phyloP scores from a whole-genome alignment of 1,140 invertebrate genomes.

The Paraescarpia echinospica region DNA sequence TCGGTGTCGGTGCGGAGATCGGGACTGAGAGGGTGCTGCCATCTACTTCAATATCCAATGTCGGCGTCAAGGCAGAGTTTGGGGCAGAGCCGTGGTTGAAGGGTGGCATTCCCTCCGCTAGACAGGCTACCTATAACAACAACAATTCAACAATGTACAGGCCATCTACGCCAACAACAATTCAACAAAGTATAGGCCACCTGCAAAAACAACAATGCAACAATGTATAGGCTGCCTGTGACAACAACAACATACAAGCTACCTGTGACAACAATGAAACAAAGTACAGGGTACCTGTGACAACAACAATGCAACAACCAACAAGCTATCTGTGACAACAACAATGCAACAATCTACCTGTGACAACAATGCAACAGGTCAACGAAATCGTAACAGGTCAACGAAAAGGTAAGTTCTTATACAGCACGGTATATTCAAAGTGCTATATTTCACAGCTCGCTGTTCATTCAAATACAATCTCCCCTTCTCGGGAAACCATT shows the following conservation, averaged over 20 bases:
- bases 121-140: not conserved
- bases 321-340: not conserved
- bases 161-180: not conserved
- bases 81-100: not conserved
- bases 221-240: not conserved
- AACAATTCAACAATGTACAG: too few relatives aligned
- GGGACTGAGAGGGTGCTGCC: not conserved
- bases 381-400: not conserved
- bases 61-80: not conserved
- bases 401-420: not conserved
- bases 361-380: not conserved
- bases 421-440: not conserved
- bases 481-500: not conserved
- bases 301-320: too few relatives aligned
- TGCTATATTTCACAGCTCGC: not conserved
- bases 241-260: not conserved
- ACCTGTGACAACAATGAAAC: not conserved
- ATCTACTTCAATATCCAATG: not conserved
- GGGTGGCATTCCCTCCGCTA: not conserved
- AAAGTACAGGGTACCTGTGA: not conserved
- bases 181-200: too few relatives aligned
- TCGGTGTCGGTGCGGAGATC: not conserved
- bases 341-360: not conserved
- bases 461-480: not conserved
- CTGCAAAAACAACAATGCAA: too few relatives aligned